phyloP scores from a whole-genome alignment of 1,140 invertebrate genomes.

The Pseudomyrmex sp. region DNA sequence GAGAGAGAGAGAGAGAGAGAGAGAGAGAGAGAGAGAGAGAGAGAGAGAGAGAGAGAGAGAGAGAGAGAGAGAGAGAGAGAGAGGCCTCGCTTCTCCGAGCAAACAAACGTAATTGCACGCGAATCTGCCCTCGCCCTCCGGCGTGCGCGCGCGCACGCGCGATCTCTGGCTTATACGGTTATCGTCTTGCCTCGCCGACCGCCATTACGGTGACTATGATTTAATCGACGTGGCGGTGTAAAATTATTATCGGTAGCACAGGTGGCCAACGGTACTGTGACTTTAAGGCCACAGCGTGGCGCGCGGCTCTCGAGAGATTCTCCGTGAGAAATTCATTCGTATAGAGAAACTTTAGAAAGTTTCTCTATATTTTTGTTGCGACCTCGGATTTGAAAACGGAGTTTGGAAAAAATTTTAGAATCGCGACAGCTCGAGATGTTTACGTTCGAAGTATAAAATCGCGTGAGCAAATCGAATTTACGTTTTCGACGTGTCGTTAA shows the following conservation, averaged over 20 bases:
- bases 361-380: no score
- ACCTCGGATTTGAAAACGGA: no score
- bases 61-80: conserved; percentile 13
- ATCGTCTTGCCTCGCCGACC: conserved; percentile 27
- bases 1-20: no score
- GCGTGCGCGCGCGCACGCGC: conserved; percentile 22
- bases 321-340: conserved; percentile 32
- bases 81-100: conserved; percentile 58
- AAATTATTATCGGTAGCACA: conserved; percentile 74
- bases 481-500: no score
- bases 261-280: conserved; percentile 56
- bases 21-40: no score
- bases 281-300: conserved; percentile 4
- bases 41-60: no score
- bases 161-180: conserved; percentile 40
- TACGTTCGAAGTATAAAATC: neutral
- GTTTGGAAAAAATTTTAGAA: no score
- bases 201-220: conserved; percentile 68
- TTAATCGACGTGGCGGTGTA: conserved; percentile 71
- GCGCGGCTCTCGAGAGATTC: conserved; percentile 25
- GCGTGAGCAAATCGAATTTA: no score
- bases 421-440: no score
- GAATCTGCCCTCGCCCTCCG: conserved; percentile 54
- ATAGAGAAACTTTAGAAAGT: no score
- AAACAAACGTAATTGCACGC: conserved; percentile 77